Evolutionary conservation across 2,113 vertebrate genomes (phyloP).

Genomic region (Sander vitreus): DNA sequence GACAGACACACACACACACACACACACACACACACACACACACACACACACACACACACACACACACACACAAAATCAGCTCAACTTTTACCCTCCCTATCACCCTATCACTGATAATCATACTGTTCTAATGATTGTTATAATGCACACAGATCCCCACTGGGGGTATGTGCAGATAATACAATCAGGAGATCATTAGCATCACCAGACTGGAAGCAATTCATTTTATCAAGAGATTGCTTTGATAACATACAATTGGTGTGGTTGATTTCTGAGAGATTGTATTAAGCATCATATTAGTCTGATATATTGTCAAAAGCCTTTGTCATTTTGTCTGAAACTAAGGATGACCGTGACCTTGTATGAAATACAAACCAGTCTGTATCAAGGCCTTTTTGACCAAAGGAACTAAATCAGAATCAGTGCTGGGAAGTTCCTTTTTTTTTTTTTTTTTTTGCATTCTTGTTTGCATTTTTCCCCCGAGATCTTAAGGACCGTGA

Average conservation of each 20-base stretch:
- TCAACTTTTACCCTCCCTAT: conserved; percentile 11
- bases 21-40: background rate
- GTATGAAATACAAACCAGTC: conserved; percentile 4
- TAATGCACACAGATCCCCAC: conserved; percentile 50
- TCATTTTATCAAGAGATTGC: conserved; percentile 69
- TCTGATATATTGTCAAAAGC: conserved; percentile 44
- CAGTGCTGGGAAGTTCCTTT: background rate
- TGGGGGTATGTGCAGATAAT: conserved; percentile 51
- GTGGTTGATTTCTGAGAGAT: conserved; percentile 46
- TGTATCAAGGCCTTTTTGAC: background rate
- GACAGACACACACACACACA: background rate
- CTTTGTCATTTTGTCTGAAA: conserved; percentile 25
- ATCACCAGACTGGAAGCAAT: conserved; percentile 63
- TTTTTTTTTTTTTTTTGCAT: no score
- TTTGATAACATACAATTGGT: conserved; percentile 50
- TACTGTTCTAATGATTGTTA: conserved; percentile 37
- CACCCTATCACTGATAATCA: conserved; percentile 48
- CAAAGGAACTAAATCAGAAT: conserved; percentile 14
- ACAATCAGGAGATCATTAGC: conserved; percentile 67
- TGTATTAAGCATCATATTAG: conserved; percentile 42
- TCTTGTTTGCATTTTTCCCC: background rate
- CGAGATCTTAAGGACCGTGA: background rate
- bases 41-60: background rate
- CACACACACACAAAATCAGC: conserved; percentile 9
- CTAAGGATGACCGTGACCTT: conserved; percentile 3